Evolutionary conservation across 2,888 invertebrate species (phyloP).

Genomic region (Synergus itoensis): DNA sequence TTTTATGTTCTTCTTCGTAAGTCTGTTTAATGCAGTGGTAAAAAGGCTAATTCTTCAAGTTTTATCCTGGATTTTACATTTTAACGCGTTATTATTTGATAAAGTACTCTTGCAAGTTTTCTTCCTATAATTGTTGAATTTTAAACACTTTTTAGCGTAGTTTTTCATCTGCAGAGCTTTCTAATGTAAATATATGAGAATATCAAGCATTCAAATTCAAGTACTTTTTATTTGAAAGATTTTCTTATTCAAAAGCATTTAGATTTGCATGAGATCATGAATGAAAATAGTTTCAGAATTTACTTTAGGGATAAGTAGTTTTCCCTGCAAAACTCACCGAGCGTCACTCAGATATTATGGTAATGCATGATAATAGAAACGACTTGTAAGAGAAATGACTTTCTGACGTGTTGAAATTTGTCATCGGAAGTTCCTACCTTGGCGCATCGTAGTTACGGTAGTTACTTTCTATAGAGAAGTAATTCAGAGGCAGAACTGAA

Average conservation of each 20-base stretch:
- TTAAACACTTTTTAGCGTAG: not conserved
- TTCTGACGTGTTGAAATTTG: constrained; percentile 25
- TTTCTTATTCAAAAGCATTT: not conserved
- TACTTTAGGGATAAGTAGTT: not conserved
- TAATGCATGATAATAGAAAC: not conserved
- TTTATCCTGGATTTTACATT: constrained; percentile 5
- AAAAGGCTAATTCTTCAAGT: not conserved
- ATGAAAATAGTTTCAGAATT: not conserved
- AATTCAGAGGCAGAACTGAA: constrained; percentile 3
- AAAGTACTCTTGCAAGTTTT: not conserved
- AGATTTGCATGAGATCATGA: not conserved
- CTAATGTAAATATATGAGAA: not conserved
- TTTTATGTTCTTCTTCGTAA: constrained; percentile 15
- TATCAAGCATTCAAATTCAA: not conserved
- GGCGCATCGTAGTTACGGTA: not conserved
- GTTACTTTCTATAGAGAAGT: not conserved
- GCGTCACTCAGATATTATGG: constrained; percentile 16
- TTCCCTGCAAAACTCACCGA: not conserved
- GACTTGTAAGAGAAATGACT: constrained; percentile 11
- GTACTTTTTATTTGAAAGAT: not conserved
- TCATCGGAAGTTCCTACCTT: constrained; percentile 21
- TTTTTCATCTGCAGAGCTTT: not conserved
- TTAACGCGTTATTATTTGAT: constrained; percentile 12
- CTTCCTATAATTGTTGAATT: not conserved
- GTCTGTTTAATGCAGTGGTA: not conserved